Evolutionary conservation across 2,113 vertebrate genomes (phyloP).

Genomic region (Phalacrocorax pelagicus): DNA sequence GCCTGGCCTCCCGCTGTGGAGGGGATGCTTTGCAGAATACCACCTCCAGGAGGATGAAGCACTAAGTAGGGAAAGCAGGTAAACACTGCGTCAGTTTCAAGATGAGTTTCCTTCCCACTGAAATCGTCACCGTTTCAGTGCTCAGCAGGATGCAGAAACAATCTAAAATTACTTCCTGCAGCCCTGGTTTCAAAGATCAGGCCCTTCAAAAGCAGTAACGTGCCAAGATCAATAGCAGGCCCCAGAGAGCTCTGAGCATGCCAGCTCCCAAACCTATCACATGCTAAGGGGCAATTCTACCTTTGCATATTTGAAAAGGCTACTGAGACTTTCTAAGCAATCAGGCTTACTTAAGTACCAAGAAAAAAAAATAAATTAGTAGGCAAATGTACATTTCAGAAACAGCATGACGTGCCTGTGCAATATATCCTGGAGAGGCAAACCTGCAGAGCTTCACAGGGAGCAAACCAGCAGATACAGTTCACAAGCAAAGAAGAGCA

Average conservation of each 20-base stretch:
- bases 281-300: neutral
- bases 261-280: neutral
- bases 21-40: neutral
- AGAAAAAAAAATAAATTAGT: neutral
- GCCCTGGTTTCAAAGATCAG: neutral
- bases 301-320: neutral
- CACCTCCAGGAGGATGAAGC: neutral
- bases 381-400: neutral
- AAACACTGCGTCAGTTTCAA: neutral
- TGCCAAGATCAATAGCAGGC: slow-evolving; percentile 8
- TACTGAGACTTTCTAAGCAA: neutral
- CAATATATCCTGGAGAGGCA: neutral
- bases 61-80: neutral
- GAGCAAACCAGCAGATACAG: neutral
- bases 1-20: neutral
- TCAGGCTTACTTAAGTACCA: neutral
- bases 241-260: neutral
- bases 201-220: neutral
- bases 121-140: neutral
- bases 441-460: neutral
- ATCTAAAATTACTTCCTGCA: slow-evolving; percentile 42
- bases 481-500: neutral
- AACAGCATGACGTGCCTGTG: neutral
- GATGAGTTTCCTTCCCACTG: slow-evolving; percentile 12
- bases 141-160: slow-evolving; percentile 34